Evolutionary conservation across 2,797 vertebrate genomes (phyloP).

Genomic region (Coregonus suidteri): DNA sequence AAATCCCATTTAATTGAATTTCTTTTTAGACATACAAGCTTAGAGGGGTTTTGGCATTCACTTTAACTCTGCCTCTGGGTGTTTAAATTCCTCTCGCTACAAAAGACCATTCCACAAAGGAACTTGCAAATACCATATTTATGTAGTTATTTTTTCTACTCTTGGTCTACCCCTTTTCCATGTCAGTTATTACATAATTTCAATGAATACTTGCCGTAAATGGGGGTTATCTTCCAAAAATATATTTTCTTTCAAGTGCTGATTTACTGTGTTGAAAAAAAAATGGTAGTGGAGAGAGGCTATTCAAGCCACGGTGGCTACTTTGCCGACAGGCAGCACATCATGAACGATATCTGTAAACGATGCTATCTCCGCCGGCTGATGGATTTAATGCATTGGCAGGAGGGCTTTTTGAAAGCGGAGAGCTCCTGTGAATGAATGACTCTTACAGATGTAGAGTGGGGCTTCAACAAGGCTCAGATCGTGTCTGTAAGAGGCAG

Average conservation of each 20-base stretch:
- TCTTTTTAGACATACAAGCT: conserved; percentile 95
- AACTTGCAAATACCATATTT: conserved; percentile 90
- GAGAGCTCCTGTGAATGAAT: conserved; percentile 39
- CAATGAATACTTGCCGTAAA: conserved; percentile 81
- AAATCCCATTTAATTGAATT: conserved; percentile 99
- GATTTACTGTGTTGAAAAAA: conserved; percentile 80
- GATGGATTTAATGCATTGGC: conserved; percentile 57
- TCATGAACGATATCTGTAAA: conserved; percentile 48
- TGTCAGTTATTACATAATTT: conserved; percentile 85
- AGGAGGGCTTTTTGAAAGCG: conserved; percentile 41
- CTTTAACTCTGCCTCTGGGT: conserved; percentile 88
- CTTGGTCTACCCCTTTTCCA: conserved; percentile 50
- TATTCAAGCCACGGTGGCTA: conserved; percentile 41
- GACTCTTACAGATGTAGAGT: conserved; percentile 58
- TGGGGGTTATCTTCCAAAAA: conserved; percentile 78
- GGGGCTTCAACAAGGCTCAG: conserved; percentile 50
- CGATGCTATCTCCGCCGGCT: conserved; percentile 54
- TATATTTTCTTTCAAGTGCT: conserved; percentile 80
- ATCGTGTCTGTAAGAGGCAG: conserved; percentile 51
- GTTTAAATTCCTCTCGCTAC: conserved; percentile 86
- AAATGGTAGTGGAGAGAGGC: conserved; percentile 46
- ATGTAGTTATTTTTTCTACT: conserved; percentile 70
- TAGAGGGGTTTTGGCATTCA: conserved; percentile 94
- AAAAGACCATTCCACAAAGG: conserved; percentile 87
- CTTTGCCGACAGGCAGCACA: conserved; percentile 45